Base-by-base conservation (phyloP, 2,113 vertebrate genomes). In the Lonchura striata region DNA sequence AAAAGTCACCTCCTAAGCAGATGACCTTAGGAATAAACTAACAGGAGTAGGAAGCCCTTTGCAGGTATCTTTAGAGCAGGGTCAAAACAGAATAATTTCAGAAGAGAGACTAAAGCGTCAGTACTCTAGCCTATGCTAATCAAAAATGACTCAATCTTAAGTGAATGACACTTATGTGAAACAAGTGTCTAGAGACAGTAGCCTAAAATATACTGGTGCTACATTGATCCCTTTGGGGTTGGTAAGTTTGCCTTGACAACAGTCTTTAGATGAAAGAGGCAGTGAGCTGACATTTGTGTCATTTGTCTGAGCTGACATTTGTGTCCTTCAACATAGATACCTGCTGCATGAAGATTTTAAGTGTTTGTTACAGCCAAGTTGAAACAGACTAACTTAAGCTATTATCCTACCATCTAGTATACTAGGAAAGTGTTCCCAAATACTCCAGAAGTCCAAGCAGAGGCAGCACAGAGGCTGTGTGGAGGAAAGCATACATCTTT, bases 231-330 rank as follows among this genome's bases (percentile, higher is more conserved):
- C n/a, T 47, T 72, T 68, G 64, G 50, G 28, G n/a, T 61, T 82
- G 82, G 42, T 60, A 77, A 70, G 47, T 69, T 81, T 86, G 80
- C 63, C 80, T 66, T 91, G 70, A 53, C 75, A 90, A 52, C 24
- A 84, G 61, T 33, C 53, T 86, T 60, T 46, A 96, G 90, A 93
- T 88, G 63, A 95, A 95, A 93, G 85, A 82, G 50, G 28, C 53
- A 85, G 28, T 75, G 69, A 87, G 39, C 39, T 37, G 61, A 23
- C 56, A 86, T n/a, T n/a, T n/a, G n/a, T n/a, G n/a, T n/a, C n/a
- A n/a, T n/a, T n/a, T n/a, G 71, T 64, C 20, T 13, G 61, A 92
- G 37, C 19, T 71, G 74, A 46, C 46, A 35, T 85, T 79, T 76
- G 41, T 53, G 39, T 87, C 78, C 30, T 89, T 94, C 70, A 89